Conservation (phyloP, 2,113 vertebrate species). For the Macrotus californicus region DNA sequence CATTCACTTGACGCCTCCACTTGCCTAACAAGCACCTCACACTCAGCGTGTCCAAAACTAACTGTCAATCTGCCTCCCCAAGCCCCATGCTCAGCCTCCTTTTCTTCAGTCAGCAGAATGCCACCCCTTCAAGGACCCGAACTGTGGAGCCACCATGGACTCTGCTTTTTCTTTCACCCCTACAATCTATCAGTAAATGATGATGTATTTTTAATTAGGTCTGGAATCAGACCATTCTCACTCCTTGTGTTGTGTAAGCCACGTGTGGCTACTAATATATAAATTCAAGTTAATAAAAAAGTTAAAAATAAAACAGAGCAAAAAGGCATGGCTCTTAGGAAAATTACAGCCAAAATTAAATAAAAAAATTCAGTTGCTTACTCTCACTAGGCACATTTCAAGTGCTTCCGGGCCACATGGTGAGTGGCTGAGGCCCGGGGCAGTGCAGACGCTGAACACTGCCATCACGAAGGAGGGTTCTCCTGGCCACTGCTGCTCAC, state of each 20-base stretch:
- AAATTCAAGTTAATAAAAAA: not conserved
- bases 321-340: not conserved
- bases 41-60: not conserved
- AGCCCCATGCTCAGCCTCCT: not conserved
- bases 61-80: accelerated
- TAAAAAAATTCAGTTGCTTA: not conserved
- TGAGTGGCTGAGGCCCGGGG: not conserved
- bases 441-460: not conserved
- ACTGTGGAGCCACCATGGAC: not conserved
- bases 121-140: not conserved
- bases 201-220: not conserved
- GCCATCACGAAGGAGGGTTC: not conserved
- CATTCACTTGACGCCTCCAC: not conserved
- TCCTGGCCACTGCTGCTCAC: not conserved
- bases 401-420: accelerated
- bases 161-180: not conserved
- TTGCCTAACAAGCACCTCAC: not conserved
- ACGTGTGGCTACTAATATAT: not conserved
- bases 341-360: not conserved
- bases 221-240: not conserved
- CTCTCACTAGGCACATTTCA: not conserved
- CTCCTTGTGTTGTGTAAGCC: not conserved
- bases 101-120: not conserved
- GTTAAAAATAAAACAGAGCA: not conserved
- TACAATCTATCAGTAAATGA: not conserved